Percentiles rank a stretch among this genome's conserved stretches.
phyloP scores from a whole-genome alignment of 2,797 vertebrate species.

The Anguilla anguilla region DNA sequence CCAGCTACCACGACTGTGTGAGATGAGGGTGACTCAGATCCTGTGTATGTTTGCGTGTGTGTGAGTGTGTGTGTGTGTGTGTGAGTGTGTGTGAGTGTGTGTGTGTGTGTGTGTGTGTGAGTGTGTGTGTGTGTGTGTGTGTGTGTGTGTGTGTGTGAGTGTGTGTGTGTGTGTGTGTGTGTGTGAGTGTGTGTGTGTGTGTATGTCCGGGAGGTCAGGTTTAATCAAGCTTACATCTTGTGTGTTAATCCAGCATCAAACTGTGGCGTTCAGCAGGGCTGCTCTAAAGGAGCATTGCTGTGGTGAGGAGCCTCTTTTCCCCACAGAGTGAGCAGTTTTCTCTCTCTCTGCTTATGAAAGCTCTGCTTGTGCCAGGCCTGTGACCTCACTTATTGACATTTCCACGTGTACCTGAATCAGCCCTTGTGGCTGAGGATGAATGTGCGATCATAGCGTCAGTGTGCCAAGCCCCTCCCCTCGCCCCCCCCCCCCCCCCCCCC shows the following conservation, averaged over 20 bases:
- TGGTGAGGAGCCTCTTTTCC: slow-evolving; percentile 54
- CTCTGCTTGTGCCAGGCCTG: slow-evolving; percentile 64
- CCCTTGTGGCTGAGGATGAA: slow-evolving; percentile 57
- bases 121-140: too few species aligned
- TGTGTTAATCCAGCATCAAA: not conserved
- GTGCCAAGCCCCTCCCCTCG: slow-evolving; percentile 39
- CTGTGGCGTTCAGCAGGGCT: not conserved
- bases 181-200: slow-evolving; percentile 40
- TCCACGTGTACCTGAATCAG: slow-evolving; percentile 63
- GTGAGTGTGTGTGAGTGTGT: too few species aligned
- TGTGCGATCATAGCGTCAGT: slow-evolving; percentile 35
- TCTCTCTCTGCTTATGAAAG: slow-evolving; percentile 67
- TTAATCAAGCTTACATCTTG: not conserved
- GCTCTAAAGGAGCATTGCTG: not conserved
- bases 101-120: too few species aligned
- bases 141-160: not conserved
- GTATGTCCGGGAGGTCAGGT: slow-evolving; percentile 44
- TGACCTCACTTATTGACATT: slow-evolving; percentile 69
- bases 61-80: too few species aligned
- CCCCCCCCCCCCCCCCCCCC: slow-evolving; percentile 41
- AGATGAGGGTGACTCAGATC: not conserved
- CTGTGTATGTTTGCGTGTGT: slow-evolving; percentile 56
- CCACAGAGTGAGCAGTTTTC: slow-evolving; percentile 54
- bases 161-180: slow-evolving; percentile 43
- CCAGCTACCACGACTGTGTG: not conserved